Base-by-base conservation (phyloP, 2,797 vertebrate genomes). In the Luscinia luscinia region DNA sequence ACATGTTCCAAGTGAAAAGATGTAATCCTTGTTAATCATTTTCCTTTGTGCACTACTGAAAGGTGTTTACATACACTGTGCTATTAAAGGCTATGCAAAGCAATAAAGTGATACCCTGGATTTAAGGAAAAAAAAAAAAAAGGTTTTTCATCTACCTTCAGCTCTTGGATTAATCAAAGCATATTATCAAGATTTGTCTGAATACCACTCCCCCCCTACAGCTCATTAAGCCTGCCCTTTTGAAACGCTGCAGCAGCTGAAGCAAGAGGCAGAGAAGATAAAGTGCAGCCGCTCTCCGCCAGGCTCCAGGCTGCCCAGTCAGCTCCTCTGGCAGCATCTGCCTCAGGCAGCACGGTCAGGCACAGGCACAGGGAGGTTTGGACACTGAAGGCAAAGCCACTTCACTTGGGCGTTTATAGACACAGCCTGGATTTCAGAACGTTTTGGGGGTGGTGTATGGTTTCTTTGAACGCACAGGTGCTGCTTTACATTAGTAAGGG, bases 141-240 rank as follows among this genome's bases (percentile, higher is more conserved):
- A 16, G 1, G 2, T 8, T 66, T 84, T 82, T 54, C 46, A 69
- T 24, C 27, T 76, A 41, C 8, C 34, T 87, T 64, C 59, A 84
- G 38, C 32, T 68, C 46, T 68, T 61, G 32, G 66, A 54, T 66
- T 43, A 87, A 74, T 77, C 72, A 87, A 80, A 82, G 36, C 1
- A 14, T 57, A 77, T 61, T 75, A 51, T 68, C 48, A 36, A 48
- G 34, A 67, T 83, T 26, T 72, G 28, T 18, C 63, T 66, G 46
- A 88, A 64, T 59, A 73, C 26, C 3, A 3, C 1, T 6, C 2
- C 11, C 9, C 9, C 46, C 34, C 34, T 22, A 17, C 18, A 87
- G 63, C 51, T 89, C 87, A 59, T 73, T 87, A 89, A 80, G 55
- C 43, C 38, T 91, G 91, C 45, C 59, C 81, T 92, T 96, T 87